Evolutionary conservation across 2,888 invertebrate genomes (phyloP).

Genomic region (Meteorus colon): DNA sequence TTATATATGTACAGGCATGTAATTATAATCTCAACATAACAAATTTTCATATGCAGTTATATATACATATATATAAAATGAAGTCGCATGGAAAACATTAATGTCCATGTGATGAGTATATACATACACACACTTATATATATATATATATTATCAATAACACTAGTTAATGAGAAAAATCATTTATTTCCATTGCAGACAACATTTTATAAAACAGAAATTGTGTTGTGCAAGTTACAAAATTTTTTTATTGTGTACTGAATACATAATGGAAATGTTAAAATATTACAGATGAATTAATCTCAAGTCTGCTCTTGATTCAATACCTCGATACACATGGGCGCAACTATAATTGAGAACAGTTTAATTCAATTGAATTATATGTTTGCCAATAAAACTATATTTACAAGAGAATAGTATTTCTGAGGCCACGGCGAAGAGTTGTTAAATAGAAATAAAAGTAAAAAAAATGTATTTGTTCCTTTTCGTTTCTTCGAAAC

Average conservation of each 20-base stretch:
- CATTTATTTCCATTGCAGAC: neutral
- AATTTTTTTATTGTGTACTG: neutral
- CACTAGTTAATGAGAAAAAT: no score
- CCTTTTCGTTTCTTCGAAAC: conserved; percentile 54
- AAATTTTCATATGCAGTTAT: neutral
- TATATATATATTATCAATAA: no score
- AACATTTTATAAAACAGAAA: neutral
- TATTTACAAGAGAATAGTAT: conserved; percentile 52
- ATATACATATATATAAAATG: neutral
- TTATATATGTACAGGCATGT: no score
- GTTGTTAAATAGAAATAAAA: conserved; percentile 40
- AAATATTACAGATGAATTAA: neutral
- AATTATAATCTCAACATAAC: no score
- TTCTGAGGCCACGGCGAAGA: conserved; percentile 42
- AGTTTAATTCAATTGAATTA: conserved; percentile 36
- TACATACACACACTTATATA: no score
- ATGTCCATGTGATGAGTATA: no score
- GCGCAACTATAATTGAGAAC: conserved; percentile 47
- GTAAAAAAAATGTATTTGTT: conserved; percentile 29
- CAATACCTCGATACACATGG: conserved; percentile 67
- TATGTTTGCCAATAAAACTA: conserved; percentile 52
- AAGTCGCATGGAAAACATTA: no score
- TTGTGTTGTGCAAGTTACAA: neutral
- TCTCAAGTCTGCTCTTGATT: conserved; percentile 62
- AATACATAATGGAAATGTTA: neutral